Percentiles rank a stretch among this genome's conserved stretches.
phyloP scores from a whole-genome alignment of 37 sponge, comb jelly and placozoan species.

The Tethya wilhelma region DNA sequence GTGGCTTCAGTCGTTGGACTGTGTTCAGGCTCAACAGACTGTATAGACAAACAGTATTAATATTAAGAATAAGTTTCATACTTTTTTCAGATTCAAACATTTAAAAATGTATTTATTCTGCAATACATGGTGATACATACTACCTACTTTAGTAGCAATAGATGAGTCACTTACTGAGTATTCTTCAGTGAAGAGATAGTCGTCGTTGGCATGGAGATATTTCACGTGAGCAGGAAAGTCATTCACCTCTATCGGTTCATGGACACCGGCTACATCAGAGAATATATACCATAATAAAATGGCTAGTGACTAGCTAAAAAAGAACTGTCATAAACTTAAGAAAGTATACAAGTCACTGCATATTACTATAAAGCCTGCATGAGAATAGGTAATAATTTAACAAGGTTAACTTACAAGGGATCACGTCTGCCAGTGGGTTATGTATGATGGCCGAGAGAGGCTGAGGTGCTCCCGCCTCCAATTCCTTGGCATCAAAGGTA shows the following conservation, averaged over 20 bases:
- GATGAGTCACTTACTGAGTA: constrained; percentile 42
- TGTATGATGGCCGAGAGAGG: too few relatives aligned
- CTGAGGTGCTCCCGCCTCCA: too few relatives aligned
- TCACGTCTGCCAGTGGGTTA: too few relatives aligned
- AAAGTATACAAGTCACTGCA: too few relatives aligned
- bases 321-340: too few relatives aligned
- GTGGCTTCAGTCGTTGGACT: constrained; percentile 63
- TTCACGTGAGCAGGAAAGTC: constrained; percentile 71
- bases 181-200: constrained; percentile 85
- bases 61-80: not conserved
- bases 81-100: constrained; percentile 17
- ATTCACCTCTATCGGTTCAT: constrained; percentile 56
- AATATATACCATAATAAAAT: not conserved
- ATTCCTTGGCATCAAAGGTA: too few relatives aligned
- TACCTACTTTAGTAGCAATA: too few relatives aligned
- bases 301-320: not conserved
- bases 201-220: constrained; percentile 78
- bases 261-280: constrained; percentile 26
- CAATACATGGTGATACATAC: too few relatives aligned
- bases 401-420: too few relatives aligned
- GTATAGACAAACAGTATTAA: constrained; percentile 9
- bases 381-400: too few relatives aligned
- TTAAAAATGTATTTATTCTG: not conserved
- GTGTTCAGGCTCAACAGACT: constrained; percentile 70
- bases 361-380: too few relatives aligned